phyloP scores from a whole-genome alignment of 2,888 invertebrate species.

The Dicranocentrus wangi region DNA sequence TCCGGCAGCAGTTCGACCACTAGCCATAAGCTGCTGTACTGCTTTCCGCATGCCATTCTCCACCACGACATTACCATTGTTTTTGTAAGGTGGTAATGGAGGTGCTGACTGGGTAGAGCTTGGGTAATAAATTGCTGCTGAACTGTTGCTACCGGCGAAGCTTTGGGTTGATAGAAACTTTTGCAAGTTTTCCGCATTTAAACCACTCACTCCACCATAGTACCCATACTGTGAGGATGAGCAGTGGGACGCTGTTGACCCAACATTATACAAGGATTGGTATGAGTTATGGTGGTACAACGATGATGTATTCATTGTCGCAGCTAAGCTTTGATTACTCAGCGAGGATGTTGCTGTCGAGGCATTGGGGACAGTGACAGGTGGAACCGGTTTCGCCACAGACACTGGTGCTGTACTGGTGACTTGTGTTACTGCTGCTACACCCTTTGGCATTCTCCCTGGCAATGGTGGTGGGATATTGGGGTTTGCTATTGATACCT shows the following conservation, averaged over 20 bases:
- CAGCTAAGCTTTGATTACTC: conserved; percentile 63
- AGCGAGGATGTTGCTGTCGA: conserved; percentile 39
- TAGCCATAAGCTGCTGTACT: conserved; percentile 67
- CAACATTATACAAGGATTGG: conserved; percentile 70
- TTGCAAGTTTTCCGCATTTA: conserved; percentile 71
- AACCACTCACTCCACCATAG: conserved; percentile 62
- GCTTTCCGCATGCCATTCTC: conserved; percentile 73
- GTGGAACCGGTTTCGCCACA: conserved; percentile 56
- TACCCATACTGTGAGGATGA: conserved; percentile 71
- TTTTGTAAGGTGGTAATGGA: conserved; percentile 71
- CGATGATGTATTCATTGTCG: conserved; percentile 63
- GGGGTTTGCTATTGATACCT: conserved; percentile 2
- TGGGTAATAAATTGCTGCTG: conserved; percentile 71
- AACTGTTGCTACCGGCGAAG: conserved; percentile 62
- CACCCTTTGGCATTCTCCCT: conserved; percentile 52
- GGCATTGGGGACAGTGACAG: conserved; percentile 31
- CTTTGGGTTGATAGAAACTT: conserved; percentile 71
- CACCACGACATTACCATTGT: conserved; percentile 65
- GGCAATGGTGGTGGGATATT: conserved; percentile 51
- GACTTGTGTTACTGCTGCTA: conserved; percentile 23
- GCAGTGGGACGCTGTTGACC: conserved; percentile 69
- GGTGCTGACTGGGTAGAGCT: conserved; percentile 72
- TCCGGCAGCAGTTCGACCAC: conserved; percentile 54
- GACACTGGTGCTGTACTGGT: conserved; percentile 28
- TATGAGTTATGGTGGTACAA: conserved; percentile 69